Evolutionary conservation across 2,888 invertebrate species (phyloP), one percentile per base, ranked within the genome.

Genomic region (Eupeodes luniger): DNA sequence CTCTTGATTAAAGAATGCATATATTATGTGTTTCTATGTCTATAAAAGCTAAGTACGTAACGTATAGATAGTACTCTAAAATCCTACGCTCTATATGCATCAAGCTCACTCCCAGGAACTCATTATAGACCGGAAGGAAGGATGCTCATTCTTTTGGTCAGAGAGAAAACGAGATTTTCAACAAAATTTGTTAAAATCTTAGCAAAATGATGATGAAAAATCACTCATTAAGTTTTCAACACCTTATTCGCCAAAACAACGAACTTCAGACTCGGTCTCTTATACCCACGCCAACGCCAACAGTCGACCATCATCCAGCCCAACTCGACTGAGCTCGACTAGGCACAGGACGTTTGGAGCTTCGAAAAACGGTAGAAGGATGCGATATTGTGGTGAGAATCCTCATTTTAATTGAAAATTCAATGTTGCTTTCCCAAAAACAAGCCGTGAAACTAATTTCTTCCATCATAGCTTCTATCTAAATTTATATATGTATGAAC

Each of bases 331-430:
- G 4, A 51, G 9, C 19, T 10, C 1, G 16, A 0, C 40, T 40
- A 5, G 40, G 40, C 9, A 40, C 4, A 40, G 6, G 40, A 0
- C 6, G 40, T 40, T 27, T 27, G 27, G 27, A 27, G 27, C 40
- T 5, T 40, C 40, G 40, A n/a, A 57, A 16, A 34, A 47, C 11
- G 10, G 16, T n/a, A 9, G 19, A 47, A 51, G 47, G 51, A 34
- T 86, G 85, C 82, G 76, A 34, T 40, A 40, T 67, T 87, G 87
- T 51, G 76, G 81, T 78, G 81, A 64, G 81, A 84, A 85, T 81
- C 62, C 80, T 69, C 77, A 85, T 81, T 85, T 76, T 85, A 74
- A 88, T 88, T 88, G 81, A 88, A 88, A 85, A 81, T 85, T 85
- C 85, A 84, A 81, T 88, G 74, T 80, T 76, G 67, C 72, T 86